Conservation (phyloP, 2,888 invertebrate species). For the Pomacea canaliculata region DNA sequence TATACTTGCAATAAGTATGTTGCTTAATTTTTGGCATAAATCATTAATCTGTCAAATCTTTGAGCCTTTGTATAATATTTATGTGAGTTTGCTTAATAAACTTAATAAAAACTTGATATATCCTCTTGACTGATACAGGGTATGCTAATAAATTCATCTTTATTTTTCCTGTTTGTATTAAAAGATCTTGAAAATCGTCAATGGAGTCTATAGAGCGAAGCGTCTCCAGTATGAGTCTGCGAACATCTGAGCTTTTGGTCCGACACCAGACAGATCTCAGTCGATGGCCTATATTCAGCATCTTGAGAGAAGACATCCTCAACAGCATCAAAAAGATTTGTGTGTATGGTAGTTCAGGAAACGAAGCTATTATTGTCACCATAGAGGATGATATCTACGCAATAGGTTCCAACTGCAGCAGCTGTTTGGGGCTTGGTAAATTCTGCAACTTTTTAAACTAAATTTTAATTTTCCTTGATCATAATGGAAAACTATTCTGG, state of each 20-base stretch:
- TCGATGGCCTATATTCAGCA: constrained; percentile 76
- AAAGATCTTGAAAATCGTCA: no score
- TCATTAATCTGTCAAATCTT: no score
- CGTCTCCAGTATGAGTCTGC: neutral
- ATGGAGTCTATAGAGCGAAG: no score
- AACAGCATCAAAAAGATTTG: constrained; percentile 72
- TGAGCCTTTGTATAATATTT: no score
- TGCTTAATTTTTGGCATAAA: no score
- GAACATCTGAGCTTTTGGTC: constrained; percentile 3
- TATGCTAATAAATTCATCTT: no score
- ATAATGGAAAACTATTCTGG: no score
- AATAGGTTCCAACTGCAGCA: constrained; percentile 74
- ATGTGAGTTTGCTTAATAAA: no score
- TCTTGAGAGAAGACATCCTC: constrained; percentile 73
- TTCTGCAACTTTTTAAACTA: neutral
- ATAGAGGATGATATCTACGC: constrained; percentile 75
- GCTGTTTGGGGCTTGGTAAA: constrained; percentile 73
- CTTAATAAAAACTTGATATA: no score
- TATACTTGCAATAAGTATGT: no score
- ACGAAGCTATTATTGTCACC: constrained; percentile 76
- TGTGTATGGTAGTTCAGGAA: constrained; percentile 75
- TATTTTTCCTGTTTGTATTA: no score
- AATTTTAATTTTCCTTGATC: neutral
- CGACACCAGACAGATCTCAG: constrained; percentile 47
- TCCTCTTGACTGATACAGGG: no score